Conservation (phyloP, 1,140 invertebrate species). For the Ptiloglossa arizonensis region DNA sequence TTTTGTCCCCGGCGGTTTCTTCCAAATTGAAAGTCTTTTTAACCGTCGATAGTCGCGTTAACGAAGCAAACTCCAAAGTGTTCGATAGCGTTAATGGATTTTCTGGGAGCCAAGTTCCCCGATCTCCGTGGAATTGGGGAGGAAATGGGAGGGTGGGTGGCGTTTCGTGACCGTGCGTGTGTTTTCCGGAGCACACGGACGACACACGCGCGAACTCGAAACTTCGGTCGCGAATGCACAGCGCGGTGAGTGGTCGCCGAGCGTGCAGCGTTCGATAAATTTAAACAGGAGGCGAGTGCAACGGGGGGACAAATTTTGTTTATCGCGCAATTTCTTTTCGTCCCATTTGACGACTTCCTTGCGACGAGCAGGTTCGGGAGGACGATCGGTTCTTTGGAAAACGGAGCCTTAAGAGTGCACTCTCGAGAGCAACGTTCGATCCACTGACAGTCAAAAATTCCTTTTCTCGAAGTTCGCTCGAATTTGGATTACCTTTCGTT, state of each 20-base stretch:
- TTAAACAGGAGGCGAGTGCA: no score
- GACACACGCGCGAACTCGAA: background rate
- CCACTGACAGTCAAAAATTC: no score
- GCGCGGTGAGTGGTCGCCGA: background rate
- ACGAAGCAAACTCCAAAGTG: background rate
- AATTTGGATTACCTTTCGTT: no score
- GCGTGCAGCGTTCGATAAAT: no score
- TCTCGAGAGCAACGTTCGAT: no score
- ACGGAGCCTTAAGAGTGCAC: no score
- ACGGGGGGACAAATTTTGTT: no score
- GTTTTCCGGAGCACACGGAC: background rate
- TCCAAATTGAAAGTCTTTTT: background rate
- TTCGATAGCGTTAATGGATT: background rate
- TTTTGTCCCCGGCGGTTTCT: background rate
- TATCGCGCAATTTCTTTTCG: no score
- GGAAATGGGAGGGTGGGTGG: background rate
- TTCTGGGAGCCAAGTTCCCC: background rate
- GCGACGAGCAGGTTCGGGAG: no score
- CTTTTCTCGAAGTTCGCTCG: no score
- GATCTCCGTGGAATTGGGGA: background rate
- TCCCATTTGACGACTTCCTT: no score
- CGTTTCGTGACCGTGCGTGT: background rate
- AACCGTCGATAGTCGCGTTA: background rate
- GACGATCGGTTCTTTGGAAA: no score
- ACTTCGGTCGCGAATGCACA: slow-evolving; percentile 4